Evolutionary conservation across 2,113 vertebrate species (phyloP).

Genomic region (Petrocephalus zakoni): DNA sequence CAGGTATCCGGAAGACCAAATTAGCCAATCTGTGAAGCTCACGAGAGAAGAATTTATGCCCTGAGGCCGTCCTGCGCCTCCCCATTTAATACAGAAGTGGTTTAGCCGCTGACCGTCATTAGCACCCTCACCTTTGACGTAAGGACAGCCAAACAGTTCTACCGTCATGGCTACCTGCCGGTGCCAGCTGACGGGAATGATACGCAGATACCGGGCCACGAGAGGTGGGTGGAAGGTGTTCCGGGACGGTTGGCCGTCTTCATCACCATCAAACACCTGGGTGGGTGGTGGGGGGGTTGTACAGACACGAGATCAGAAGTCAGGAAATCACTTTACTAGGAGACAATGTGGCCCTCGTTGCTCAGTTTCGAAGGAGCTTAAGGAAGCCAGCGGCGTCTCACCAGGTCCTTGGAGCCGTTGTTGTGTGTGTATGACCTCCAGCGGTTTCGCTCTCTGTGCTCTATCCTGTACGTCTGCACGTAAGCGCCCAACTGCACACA

Average conservation of each 20-base stretch:
- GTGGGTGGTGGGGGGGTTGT: not conserved
- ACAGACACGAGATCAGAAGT: not conserved
- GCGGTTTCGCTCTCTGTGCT: slow-evolving; percentile 65
- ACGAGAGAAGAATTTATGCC: not conserved
- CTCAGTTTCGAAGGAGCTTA: not conserved
- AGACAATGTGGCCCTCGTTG: not conserved
- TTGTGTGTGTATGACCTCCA: slow-evolving; percentile 70
- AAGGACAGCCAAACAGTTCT: slow-evolving; percentile 67
- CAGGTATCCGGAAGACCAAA: not conserved
- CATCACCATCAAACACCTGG: slow-evolving; percentile 73
- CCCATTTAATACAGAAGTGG: not conserved
- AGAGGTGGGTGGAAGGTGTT: slow-evolving; percentile 73
- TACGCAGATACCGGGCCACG: slow-evolving; percentile 61
- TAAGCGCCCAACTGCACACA: slow-evolving; percentile 58
- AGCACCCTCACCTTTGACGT: slow-evolving; percentile 51
- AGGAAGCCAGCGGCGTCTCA: slow-evolving; percentile 36
- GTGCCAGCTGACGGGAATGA: slow-evolving; percentile 68
- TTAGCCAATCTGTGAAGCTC: not conserved
- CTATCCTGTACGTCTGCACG: slow-evolving; percentile 68
- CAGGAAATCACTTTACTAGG: not conserved
- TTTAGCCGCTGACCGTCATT: not conserved
- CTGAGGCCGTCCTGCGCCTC: not conserved
- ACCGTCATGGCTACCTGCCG: slow-evolving; percentile 65
- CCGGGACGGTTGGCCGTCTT: slow-evolving; percentile 59
- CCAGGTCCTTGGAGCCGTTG: slow-evolving; percentile 63